Evolutionary conservation across 1,140 invertebrate genomes (phyloP).

Genomic region (Kradibia gibbosae): DNA sequence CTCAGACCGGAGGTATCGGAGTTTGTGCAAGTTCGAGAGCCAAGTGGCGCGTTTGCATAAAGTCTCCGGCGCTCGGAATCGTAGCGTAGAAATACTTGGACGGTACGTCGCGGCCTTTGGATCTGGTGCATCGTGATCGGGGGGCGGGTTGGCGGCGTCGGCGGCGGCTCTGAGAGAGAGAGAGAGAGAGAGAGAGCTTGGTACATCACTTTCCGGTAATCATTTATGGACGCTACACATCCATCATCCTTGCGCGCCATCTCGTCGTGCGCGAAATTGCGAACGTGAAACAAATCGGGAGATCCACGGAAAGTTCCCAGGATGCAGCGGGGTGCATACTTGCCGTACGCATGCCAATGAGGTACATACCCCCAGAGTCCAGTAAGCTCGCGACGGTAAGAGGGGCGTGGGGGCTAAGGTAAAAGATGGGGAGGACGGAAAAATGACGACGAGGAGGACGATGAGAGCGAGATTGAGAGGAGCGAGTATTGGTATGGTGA

Average conservation of each 20-base stretch:
- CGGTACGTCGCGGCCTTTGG: no score
- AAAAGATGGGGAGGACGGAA: constrained; percentile 31
- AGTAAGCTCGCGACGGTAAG: not conserved
- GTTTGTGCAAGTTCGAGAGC: no score
- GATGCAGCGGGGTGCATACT: constrained; percentile 6
- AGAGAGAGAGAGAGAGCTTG: not conserved
- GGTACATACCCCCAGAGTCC: not conserved
- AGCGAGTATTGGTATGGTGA: not conserved
- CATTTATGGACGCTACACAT: constrained; percentile 44
- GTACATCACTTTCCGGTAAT: constrained; percentile 23
- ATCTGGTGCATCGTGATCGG: no score
- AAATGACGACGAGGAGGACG: constrained; percentile 53
- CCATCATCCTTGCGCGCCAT: constrained; percentile 30
- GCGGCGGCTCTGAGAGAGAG: no score
- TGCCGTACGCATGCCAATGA: constrained; percentile 8
- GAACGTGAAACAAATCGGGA: constrained; percentile 53
- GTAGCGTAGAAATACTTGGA: no score
- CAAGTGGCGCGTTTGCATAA: no score
- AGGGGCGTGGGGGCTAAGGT: not conserved
- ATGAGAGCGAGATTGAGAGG: constrained; percentile 20
- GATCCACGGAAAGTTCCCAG: constrained; percentile 49
- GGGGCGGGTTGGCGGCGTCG: no score
- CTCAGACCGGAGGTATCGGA: no score
- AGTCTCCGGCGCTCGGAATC: no score
- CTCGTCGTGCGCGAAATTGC: constrained; percentile 53